Evolutionary conservation across 1,140 invertebrate species (phyloP).

Genomic region (Aphidius ervi): DNA sequence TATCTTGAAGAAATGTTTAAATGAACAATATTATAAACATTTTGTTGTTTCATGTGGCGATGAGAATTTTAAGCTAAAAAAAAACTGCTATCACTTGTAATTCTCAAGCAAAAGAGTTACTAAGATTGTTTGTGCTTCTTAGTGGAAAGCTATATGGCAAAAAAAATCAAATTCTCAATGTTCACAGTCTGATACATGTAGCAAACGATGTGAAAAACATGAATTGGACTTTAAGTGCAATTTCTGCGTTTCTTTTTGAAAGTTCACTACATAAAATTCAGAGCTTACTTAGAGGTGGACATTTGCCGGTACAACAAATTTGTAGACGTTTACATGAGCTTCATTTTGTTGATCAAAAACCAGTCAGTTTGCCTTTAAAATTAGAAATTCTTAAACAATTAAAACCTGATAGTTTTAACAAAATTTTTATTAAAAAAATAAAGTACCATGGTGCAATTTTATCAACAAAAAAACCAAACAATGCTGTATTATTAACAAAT

Average conservation of each 20-base stretch:
- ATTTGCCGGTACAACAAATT: slow-evolving; percentile 13
- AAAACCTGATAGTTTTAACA: background rate
- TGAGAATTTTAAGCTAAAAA: slow-evolving; percentile 25
- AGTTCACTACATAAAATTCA: slow-evolving; percentile 18
- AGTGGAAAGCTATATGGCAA: slow-evolving; percentile 19
- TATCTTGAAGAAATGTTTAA: slow-evolving; percentile 23
- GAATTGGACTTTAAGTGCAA: slow-evolving; percentile 10
- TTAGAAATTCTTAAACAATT: slow-evolving; percentile 5
- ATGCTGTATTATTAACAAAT: slow-evolving; percentile 5
- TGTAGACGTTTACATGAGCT: slow-evolving; percentile 15
- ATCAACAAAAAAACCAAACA: background rate
- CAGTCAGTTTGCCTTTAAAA: background rate
- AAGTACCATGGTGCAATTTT: background rate
- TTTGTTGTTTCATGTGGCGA: slow-evolving; percentile 27
- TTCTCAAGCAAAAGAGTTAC: slow-evolving; percentile 19
- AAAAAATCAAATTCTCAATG: slow-evolving; percentile 22
- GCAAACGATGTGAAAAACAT: slow-evolving; percentile 18
- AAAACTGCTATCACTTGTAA: slow-evolving; percentile 13
- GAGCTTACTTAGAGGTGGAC: slow-evolving; percentile 4
- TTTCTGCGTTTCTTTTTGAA: slow-evolving; percentile 18
- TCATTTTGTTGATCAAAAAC: slow-evolving; percentile 7
- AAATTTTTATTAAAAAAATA: slow-evolving; percentile 6
- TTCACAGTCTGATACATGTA: slow-evolving; percentile 27
- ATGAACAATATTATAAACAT: slow-evolving; percentile 21
- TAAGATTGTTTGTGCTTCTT: slow-evolving; percentile 23